Conservation (phyloP, 2,113 vertebrate genomes). For the Salvator merianae region DNA sequence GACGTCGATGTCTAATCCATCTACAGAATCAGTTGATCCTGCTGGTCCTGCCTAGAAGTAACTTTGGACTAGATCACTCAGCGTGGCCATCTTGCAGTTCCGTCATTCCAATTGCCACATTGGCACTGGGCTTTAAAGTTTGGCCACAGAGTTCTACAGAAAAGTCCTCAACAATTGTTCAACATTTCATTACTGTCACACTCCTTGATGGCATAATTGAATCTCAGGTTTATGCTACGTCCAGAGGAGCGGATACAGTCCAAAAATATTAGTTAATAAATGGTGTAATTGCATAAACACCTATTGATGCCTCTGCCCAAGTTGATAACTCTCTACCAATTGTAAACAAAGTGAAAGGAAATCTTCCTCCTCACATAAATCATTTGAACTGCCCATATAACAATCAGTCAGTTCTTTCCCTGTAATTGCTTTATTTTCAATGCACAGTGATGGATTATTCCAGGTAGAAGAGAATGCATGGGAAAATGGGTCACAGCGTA, state of each 20-base stretch:
- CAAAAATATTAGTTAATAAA: slow-evolving; percentile 6
- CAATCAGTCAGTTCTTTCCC: neutral
- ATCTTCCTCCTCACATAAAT: neutral
- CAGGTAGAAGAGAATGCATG: neutral
- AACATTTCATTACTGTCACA: neutral
- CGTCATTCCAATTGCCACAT: too few species aligned
- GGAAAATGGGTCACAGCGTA: neutral
- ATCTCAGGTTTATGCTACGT: neutral
- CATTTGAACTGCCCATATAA: neutral
- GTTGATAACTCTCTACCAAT: neutral
- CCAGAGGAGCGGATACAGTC: neutral
- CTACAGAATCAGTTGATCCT: too few species aligned
- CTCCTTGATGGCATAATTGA: neutral
- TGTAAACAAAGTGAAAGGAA: neutral
- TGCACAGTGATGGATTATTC: neutral
- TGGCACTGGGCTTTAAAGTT: neutral
- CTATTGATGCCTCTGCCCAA: neutral
- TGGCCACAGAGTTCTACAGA: neutral
- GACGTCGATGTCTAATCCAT: too few species aligned
- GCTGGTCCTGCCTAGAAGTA: neutral
- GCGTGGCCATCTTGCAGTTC: neutral
- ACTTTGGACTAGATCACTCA: neutral
- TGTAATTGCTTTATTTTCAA: neutral
- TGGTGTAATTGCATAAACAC: neutral
- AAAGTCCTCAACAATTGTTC: neutral